Base-by-base conservation (phyloP, 2,797 vertebrate species). In the Melanotaenia parkinsoni region DNA sequence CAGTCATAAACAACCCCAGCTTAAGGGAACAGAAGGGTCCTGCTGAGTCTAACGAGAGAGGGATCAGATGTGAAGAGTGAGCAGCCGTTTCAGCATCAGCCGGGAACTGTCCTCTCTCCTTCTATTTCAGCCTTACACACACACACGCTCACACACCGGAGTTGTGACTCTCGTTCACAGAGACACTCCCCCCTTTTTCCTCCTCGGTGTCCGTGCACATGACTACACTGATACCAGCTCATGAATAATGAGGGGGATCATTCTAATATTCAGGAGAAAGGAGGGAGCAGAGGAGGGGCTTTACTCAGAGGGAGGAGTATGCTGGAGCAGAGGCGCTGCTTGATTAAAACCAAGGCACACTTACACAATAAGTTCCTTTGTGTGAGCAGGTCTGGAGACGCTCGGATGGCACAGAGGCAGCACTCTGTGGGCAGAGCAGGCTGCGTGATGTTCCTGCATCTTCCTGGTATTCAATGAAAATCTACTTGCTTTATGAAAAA, bases 171-270 rank as follows among this genome's bases (percentile, higher is more conserved):
- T 92, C 69, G 69, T 82, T 91, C 80, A 35, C 83, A 16, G 70
- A 88, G 91, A 91, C 93, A 93, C 93, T 88, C 93, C 94, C 92
- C 92, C 68, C 73, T 72, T 82, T 71, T 65, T 37, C 74, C 77
- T 76, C 62, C 71, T 74, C 92, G 81, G 93, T 94, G 94, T 94
- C 91, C 83, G 89, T 91, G 93, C 96, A 96, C 96, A 96, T 96
- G 96, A 97, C 95, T 93, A 95, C 95, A 89, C 92, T 89, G 93
- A 95, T 91, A 94, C 91, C 93, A 93, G 87, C 95, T 97, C 95
- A 96, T 98, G 96, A 97, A 99, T 98, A 96, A 95, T 96, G 95
- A 95, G 93, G 92, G 20, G 79, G 87, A 56, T 56, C 58, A 79
- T 57, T 57, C 90, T 92, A 94, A 94, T 96, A 96, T 97, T 96